Base-by-base conservation (phyloP, 1,140 invertebrate genomes). In the Chionoecetes opilio region DNA sequence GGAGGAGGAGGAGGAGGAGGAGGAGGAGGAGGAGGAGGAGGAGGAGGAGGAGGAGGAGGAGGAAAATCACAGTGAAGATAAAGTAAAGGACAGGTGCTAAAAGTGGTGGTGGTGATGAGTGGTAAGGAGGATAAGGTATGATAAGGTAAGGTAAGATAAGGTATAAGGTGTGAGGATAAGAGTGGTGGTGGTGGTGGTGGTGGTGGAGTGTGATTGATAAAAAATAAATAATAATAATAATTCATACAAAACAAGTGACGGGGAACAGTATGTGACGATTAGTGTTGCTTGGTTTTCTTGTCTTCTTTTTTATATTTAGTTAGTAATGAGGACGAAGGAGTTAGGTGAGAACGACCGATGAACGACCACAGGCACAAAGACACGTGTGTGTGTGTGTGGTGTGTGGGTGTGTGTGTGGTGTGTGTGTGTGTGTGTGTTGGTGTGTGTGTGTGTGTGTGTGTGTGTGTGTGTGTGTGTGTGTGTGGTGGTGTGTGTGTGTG, bases 21-120 rank as follows among this genome's bases (percentile, higher is more conserved):
- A 75, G 41, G 0, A 11, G 89, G 89, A 29, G 31, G 41, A 91
- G 38, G 89, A 31, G 41, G 88, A 90, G 88, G 38, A 53, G 34
- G 88, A 38, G 41, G 41, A 53, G 34, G 37, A 41, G 26, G 29
- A 75, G 41, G 0, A 11, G 89, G 89, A 29, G 31, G 41, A 91
- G 38, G 89, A 31, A n/a, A 75, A 75, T 75, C 21, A 26, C 21
- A n/a, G 21, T 75, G 11, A 46, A 46, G 41, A 75, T 26, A n/a
- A 75, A 21, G 21, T 5, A 75, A n/a, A 26, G 63, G 63, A 75
- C 63, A 75, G n/a, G 63, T 1, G 63, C 0, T 75, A 21, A n/a
- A n/a, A 75, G 63, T 75, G 21, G 53, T 46, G 34, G 84, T 86
- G 84, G 84, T 86, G 29, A 31, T 14, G 84, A 11, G 31, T 17